A percentile compares a stretch with the other conserved stretches of the same genome.
Conservation (phyloP, 1,140 invertebrate species). For the Penaeus japonicus region DNA sequence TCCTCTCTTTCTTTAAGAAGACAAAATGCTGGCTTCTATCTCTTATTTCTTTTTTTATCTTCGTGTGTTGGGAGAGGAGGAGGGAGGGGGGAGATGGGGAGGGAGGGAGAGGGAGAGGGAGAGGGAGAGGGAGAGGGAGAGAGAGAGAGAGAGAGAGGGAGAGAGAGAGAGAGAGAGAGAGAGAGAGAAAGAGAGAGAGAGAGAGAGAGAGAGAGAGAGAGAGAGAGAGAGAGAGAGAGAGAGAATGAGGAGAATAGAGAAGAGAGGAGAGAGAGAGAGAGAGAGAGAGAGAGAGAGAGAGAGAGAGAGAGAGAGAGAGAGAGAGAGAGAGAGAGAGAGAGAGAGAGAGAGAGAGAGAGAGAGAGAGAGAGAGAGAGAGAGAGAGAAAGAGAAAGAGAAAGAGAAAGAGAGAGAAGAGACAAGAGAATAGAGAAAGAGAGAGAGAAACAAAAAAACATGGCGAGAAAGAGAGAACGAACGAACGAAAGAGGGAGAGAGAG, state of each 20-base stretch:
- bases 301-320: neutral
- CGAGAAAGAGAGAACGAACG: neutral
- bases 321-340: neutral
- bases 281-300: neutral
- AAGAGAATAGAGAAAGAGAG: neutral
- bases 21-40: too few relatives aligned
- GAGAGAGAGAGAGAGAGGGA: neutral
- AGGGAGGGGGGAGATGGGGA: neutral
- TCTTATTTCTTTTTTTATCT: neutral
- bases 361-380: neutral
- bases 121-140: neutral
- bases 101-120: neutral
- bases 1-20: too few relatives aligned
- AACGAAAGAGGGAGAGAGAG: neutral
- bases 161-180: neutral
- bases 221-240: neutral
- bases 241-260: neutral
- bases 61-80: neutral
- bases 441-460: constrained; percentile 46
- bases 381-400: neutral
- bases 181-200: neutral
- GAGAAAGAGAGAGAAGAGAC: neutral
- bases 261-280: neutral
- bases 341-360: neutral
- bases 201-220: neutral